Percentiles rank a stretch among this genome's conserved stretches.
These are phyloP conservation scores for Drosophila anomalata DNA, from an alignment of 2,888 invertebrate genomes.

Conservation along the genomic window DNA sequence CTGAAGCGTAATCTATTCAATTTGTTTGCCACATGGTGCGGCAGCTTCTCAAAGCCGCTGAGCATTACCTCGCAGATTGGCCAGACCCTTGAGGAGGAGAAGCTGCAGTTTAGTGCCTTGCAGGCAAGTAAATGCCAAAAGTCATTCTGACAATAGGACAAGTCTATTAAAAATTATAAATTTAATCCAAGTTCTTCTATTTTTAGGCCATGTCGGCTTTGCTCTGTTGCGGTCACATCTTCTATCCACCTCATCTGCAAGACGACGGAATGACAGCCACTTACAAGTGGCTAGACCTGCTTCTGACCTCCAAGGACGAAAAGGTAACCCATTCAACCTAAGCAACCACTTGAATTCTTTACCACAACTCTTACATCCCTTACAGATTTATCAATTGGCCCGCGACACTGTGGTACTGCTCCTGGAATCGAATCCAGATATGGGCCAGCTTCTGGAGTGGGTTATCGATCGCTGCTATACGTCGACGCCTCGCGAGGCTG, in stretches of 20 bases:
- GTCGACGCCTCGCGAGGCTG: conserved; percentile 94
- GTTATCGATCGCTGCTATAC: conserved; percentile 99
- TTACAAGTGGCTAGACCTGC: conserved; percentile 96
- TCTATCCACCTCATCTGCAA: conserved; percentile 91
- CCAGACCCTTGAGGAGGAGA: conserved; percentile 85
- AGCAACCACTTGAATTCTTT: background rate
- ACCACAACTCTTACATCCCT: background rate
- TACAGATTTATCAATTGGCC: conserved; percentile 93
- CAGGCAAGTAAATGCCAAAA: conserved; percentile 79
- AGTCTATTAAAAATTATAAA: background rate
- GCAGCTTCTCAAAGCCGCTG: conserved; percentile 91
- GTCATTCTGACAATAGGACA: background rate
- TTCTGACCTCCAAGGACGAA: conserved; percentile 94
- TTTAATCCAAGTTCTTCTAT: background rate
- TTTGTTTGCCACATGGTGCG: conserved; percentile 97
- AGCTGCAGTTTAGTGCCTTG: conserved; percentile 87
- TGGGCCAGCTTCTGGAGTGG: conserved; percentile 97
- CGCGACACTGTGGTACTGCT: conserved; percentile 97
- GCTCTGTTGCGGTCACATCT: conserved; percentile 97
- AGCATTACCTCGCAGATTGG: conserved; percentile 84
- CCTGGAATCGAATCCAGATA: conserved; percentile 97
- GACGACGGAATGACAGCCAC: conserved; percentile 92
- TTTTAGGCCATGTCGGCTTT: conserved; percentile 96
- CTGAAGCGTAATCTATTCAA: conserved; percentile 94
- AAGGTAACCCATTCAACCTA: conserved; percentile 85